Base-by-base conservation (phyloP, 2,797 vertebrate genomes). In the Pseudochaenichthys georgianus region DNA sequence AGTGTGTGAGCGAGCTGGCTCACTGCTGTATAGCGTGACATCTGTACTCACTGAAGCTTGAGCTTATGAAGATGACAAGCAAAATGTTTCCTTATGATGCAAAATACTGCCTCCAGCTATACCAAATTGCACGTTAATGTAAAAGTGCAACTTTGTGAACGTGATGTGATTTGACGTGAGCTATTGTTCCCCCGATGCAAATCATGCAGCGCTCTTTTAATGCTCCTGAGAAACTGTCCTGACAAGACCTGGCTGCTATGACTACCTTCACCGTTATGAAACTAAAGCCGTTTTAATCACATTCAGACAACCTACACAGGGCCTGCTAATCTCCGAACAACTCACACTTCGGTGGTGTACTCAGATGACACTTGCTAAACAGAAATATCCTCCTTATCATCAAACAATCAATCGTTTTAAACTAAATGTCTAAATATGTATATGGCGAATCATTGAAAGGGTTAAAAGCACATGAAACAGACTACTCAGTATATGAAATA, bases 271-370 rank as follows among this genome's bases (percentile, higher is more conserved):
- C 45, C 78, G 64, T 77, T 72, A 78, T 64, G 15, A 76, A 70
- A 69, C 58, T 15, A 77, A 89, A 88, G 85, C 70, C 50, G 59
- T 71, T 76, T 75, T 59, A 82, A 85, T 63, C 75, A 73, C 54
- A 57, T 55, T 54, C 51, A 46, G 69, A 64, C 74, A 81, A 80
- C 67, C 77, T 74, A 73, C 70, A 43, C 62, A 65, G 13, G 45
- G 15, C 28, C 45, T 52, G 54, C 21, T 74, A 64, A 77, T 80
- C 69, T 70, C 12, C 52, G 38, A 82, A 60, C 47, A 51, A 21
- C 47, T 68, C 31, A 43, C 57, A 66, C 52, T 38, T 76, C 60
- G 62, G 41, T n/a, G 41, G 34, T 43, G 8, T 80, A 42, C 54
- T 77, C 31, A 70, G 13, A 67, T 66, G 67, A 71, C 19, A 11